These are phyloP conservation scores for Hemicentrotus pulcherrimus DNA, from an alignment of 35 echinoderm and acorn worm species.

Conservation along the genomic window DNA sequence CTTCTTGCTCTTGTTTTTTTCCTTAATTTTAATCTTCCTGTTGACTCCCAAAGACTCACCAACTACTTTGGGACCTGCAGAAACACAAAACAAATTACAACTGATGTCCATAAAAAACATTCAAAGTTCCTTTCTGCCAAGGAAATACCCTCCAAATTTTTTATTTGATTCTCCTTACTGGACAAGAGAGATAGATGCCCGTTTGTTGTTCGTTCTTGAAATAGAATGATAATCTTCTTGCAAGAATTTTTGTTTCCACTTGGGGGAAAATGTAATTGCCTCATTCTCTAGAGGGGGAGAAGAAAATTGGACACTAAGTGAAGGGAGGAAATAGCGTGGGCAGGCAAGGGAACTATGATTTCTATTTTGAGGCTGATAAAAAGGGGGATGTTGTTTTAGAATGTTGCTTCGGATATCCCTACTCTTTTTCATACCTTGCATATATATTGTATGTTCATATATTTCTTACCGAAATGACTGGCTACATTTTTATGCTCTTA, in stretches of 20 bases:
- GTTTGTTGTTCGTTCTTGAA: not conserved
- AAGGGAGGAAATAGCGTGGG: not conserved
- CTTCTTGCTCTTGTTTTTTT: not conserved
- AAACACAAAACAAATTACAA: not conserved
- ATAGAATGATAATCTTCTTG: not conserved
- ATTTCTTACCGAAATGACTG: not conserved
- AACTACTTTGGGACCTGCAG: not conserved
- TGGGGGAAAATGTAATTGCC: not conserved
- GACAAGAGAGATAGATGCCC: not conserved
- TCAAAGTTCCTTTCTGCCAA: not conserved
- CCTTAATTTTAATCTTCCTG: not conserved
- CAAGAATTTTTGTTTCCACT: not conserved
- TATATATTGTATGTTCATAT: not conserved
- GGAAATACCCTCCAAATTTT: not conserved
- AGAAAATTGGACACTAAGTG: not conserved
- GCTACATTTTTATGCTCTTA: not conserved
- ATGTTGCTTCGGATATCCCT: not conserved
- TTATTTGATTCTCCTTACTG: not conserved
- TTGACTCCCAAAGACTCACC: not conserved
- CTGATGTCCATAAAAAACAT: not conserved
- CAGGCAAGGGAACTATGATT: not conserved
- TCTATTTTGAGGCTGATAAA: not conserved
- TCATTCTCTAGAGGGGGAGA: not conserved
- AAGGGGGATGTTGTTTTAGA: not conserved
- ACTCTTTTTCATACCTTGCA: not conserved